These are phyloP conservation scores for Phymastichus coffea DNA, from an alignment of 1,140 invertebrate species.

Conservation along the genomic window DNA sequence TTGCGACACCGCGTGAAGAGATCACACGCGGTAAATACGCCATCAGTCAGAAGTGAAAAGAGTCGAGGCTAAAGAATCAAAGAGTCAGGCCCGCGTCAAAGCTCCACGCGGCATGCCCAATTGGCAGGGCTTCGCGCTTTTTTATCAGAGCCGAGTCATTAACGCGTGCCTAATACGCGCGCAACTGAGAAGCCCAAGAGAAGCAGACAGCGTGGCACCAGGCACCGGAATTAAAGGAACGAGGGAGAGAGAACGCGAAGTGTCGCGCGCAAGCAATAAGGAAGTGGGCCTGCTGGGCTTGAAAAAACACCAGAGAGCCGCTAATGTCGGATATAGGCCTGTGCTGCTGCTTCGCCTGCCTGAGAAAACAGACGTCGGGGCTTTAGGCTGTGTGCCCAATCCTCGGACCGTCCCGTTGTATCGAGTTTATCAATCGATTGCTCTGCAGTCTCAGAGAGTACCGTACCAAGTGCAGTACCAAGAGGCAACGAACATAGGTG, in stretches of 20 bases:
- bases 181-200: conserved; percentile 32
- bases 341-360: too few relatives aligned
- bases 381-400: conserved; percentile 29
- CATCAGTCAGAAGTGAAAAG: too few relatives aligned
- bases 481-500: too few relatives aligned
- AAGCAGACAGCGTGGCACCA: conserved; percentile 53
- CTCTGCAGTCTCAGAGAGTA: too few relatives aligned
- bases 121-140: background rate
- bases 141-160: conserved; percentile 28
- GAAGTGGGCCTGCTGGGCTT: conserved; percentile 51
- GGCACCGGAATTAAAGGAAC: too few relatives aligned
- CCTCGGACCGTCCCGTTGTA: too few relatives aligned
- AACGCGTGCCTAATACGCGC: conserved; percentile 21
- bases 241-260: conserved; percentile 17
- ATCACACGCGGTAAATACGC: too few relatives aligned
- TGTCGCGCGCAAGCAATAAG: conserved; percentile 47
- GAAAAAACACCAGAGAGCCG: conserved; percentile 49
- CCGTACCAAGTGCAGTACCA: too few relatives aligned
- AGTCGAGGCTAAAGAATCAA: too few relatives aligned
- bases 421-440: too few relatives aligned
- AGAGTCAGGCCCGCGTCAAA: background rate
- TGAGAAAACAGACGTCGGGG: conserved; percentile 49
- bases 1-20: too few relatives aligned
- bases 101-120: background rate
- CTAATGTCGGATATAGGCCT: conserved; percentile 48